Conservation (phyloP, 2,797 vertebrate genomes). For the Leptoclinus maculatus region DNA sequence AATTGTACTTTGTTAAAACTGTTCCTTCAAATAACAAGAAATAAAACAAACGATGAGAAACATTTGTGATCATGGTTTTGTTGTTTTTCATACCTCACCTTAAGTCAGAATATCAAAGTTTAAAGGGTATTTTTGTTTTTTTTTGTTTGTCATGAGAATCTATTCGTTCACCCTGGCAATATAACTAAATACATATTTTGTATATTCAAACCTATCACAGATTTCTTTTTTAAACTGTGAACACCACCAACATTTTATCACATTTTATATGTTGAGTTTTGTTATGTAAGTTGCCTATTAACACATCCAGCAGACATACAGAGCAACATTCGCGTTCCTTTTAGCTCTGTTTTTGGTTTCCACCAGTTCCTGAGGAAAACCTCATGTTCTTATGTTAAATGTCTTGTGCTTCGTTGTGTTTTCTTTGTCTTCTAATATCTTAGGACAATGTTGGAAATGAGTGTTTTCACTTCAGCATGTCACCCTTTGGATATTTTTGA, state of each 20-base stretch:
- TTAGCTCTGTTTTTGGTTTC: not conserved
- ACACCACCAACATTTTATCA: not conserved
- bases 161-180: not conserved
- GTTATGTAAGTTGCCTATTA: not conserved
- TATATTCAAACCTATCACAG: not conserved
- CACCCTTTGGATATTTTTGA: not conserved
- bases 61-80: slow-evolving; percentile 23
- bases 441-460: no score
- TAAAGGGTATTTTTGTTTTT: not conserved
- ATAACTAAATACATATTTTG: not conserved
- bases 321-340: not conserved
- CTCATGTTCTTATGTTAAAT: no score
- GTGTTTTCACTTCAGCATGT: not conserved
- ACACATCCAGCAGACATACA: not conserved
- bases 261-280: not conserved
- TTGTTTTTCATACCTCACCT: slow-evolving; percentile 1
- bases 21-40: slow-evolving; percentile 5
- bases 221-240: not conserved
- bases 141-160: not conserved
- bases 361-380: not conserved
- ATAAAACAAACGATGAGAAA: slow-evolving; percentile 11
- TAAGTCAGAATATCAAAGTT: slow-evolving; percentile 3
- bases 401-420: no score
- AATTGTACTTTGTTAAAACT: slow-evolving; percentile 12
- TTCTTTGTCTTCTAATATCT: no score